Conservation (phyloP, 2,888 invertebrate species). For the Belgica antarctica region DNA sequence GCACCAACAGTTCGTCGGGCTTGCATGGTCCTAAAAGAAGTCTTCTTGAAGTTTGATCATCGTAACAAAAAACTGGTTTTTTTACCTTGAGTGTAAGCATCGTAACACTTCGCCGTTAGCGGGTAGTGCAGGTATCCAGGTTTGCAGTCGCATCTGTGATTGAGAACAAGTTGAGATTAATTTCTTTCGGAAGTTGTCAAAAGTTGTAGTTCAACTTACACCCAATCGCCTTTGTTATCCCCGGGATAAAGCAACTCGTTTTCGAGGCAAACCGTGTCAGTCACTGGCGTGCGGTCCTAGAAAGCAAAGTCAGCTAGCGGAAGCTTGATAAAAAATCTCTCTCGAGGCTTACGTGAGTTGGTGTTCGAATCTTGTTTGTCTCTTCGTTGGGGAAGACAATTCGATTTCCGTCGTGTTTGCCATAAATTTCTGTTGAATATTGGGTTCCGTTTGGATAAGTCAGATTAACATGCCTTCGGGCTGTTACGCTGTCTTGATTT, state of each 20-base stretch:
- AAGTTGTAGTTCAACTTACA: conserved; percentile 48
- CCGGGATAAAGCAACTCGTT: conserved; percentile 69
- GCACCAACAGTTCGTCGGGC: conserved; percentile 58
- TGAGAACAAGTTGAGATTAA: too few relatives aligned
- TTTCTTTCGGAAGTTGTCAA: background rate
- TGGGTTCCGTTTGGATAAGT: too few relatives aligned
- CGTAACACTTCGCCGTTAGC: conserved; percentile 48
- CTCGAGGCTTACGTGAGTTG: background rate
- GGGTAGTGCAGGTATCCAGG: conserved; percentile 52
- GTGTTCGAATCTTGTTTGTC: conserved; percentile 12
- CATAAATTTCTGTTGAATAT: too few relatives aligned
- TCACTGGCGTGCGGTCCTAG: conserved; percentile 60
- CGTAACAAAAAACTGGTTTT: background rate
- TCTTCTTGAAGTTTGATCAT: background rate
- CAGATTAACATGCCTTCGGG: too few relatives aligned
- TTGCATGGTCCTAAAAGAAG: conserved; percentile 61
- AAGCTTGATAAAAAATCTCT: background rate
- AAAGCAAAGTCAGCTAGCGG: conserved; percentile 35
- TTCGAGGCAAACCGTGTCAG: conserved; percentile 61
- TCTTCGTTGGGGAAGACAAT: conserved; percentile 18
- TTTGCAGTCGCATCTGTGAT: conserved; percentile 55
- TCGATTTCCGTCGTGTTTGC: background rate
- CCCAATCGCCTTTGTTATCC: conserved; percentile 64
- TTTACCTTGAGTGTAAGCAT: conserved; percentile 47
- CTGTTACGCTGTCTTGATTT: too few relatives aligned